Base-by-base conservation (phyloP, 2,797 vertebrate genomes). In the Myotis findleyi region DNA sequence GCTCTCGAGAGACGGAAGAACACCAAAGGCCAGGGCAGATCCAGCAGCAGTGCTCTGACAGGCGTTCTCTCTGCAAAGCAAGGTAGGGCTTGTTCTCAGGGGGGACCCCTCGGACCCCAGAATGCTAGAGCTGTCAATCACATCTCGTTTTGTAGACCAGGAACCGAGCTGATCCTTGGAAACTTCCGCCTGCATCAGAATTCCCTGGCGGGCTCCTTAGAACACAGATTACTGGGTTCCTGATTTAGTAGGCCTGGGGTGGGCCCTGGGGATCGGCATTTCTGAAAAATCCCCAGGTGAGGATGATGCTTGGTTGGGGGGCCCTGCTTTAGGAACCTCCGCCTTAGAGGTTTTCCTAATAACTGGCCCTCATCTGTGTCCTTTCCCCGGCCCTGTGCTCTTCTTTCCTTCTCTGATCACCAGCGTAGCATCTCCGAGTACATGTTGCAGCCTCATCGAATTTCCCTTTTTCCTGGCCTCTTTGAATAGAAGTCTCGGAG, bases 51-150 rank as follows among this genome's bases (percentile, higher is more conserved):
- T 62, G 99, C 99, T 14, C 98, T 99, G 91, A 99, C 99, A 1
- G 99, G 99, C 41, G 99, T 99, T 44, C 99, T 99, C 64, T 99
- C 99, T 93, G 99, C 99, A 51, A 99, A 99, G 98, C 99, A 99
- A 99, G 99, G 99, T 99, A 98, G 80, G 97, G 1, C 36, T 33
- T 1, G 0, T 59, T n/a, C 44, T 51, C 51, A 0, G 1, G 55
- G 75, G 9, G 62, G 20, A 16, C 76, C 3, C 30, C 82, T 9
- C 0, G 1, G 30, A 85, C 44, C 3, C 0, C 3, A 30, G 27
- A 47, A 14, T 0, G 2, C 57, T 2, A 13, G 53, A 3, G 23
- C n/a, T 44, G 3, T 17, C 55, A 14, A 1, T 44, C 47, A 2
- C 10, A 7, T 53, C 18, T 41, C 0, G 0, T 7, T 77, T 23